Conservation (phyloP, 2,113 vertebrate species). For the Haliaeetus leucogaster region DNA sequence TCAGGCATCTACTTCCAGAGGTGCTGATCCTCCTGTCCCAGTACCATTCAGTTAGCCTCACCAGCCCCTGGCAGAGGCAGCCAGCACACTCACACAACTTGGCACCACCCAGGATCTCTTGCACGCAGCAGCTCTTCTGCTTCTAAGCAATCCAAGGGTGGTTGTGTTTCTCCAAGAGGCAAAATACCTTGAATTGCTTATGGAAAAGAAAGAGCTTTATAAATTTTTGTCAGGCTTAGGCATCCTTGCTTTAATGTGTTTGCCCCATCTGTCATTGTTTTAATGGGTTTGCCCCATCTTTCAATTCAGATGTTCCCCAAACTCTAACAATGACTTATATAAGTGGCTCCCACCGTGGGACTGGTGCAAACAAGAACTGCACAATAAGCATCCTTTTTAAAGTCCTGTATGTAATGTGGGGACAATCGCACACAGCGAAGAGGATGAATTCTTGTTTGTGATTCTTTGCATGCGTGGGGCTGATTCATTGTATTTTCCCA, state of each 20-base stretch:
- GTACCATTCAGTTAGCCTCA: not conserved
- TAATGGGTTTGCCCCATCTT: not conserved
- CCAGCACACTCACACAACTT: not conserved
- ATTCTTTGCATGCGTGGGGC: not conserved
- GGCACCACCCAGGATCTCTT: not conserved
- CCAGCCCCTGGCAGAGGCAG: not conserved
- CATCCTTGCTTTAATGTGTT: not conserved
- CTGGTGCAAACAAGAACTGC: not conserved
- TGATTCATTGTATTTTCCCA: not conserved
- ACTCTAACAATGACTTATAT: not conserved
- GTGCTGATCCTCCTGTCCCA: fast-evolving
- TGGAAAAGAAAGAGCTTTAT: not conserved
- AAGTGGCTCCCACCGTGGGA: not conserved
- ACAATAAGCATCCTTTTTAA: not conserved
- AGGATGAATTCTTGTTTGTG: not conserved
- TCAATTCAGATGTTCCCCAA: not conserved
- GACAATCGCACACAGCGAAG: not conserved
- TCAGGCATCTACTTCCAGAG: not conserved
- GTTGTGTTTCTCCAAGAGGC: not conserved
- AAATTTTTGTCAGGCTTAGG: not conserved
- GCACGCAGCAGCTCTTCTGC: not conserved
- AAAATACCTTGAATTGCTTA: not conserved
- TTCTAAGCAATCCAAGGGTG: not conserved
- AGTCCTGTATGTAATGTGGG: not conserved
- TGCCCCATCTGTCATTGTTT: not conserved